These are phyloP conservation scores for Naso thynnoides DNA, from an alignment of 2,797 vertebrate genomes.

Conservation along the genomic window DNA sequence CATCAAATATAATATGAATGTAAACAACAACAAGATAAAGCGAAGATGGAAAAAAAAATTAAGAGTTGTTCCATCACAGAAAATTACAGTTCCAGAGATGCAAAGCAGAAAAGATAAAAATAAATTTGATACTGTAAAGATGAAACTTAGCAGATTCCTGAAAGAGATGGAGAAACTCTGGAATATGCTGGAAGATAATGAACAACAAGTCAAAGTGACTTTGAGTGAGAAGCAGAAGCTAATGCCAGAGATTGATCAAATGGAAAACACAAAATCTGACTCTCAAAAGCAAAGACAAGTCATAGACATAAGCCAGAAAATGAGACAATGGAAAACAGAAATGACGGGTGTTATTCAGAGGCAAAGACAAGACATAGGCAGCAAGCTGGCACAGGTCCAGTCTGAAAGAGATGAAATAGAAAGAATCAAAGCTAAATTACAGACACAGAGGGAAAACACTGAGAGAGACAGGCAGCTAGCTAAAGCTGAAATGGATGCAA, in stretches of 20 bases:
- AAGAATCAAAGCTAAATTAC: conserved; percentile 50
- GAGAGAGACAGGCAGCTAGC: conserved; percentile 55
- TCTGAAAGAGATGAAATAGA: conserved; percentile 62
- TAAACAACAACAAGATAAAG: conserved; percentile 56
- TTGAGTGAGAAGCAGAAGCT: conserved; percentile 44
- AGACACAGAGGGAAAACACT: conserved; percentile 60
- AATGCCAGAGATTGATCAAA: conserved; percentile 32
- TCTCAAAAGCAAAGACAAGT: conserved; percentile 51
- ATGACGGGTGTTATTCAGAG: conserved; percentile 49
- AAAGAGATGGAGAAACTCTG: conserved; percentile 64
- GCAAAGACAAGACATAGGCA: conserved; percentile 50
- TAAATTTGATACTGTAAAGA: conserved; percentile 28
- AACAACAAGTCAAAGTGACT: conserved; percentile 36
- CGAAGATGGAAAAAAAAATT: conserved; percentile 38
- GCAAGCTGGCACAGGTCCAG: conserved; percentile 34
- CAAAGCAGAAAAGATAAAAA: conserved; percentile 36
- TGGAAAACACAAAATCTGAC: conserved; percentile 45
- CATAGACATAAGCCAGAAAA: conserved; percentile 31
- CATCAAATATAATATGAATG: conserved; percentile 53
- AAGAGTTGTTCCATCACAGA: conserved; percentile 39
- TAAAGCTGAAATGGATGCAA: conserved; percentile 63
- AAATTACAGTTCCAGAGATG: conserved; percentile 16
- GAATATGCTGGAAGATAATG: conserved; percentile 52
- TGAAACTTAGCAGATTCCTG: conserved; percentile 60
- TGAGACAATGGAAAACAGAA: conserved; percentile 37